phyloP scores from a whole-genome alignment of 2,888 invertebrate genomes.

The Apodemia hepburni region DNA sequence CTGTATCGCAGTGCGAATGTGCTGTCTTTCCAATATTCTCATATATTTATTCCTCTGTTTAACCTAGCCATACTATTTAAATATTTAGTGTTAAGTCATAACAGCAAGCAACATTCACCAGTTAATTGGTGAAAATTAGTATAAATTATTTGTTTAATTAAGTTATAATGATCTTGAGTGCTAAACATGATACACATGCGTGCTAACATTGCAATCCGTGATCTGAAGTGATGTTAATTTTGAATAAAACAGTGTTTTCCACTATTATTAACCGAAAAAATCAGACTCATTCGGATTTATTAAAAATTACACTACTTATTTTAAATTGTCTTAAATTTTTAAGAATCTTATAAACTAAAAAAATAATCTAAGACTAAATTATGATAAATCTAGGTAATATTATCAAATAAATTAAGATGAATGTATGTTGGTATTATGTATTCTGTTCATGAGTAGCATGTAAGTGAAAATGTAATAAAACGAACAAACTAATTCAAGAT shows the following conservation, averaged over 20 bases:
- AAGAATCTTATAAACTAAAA: background rate
- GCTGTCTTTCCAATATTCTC: constrained; percentile 41
- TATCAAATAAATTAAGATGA: background rate
- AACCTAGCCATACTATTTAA: constrained; percentile 21
- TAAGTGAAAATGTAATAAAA: background rate
- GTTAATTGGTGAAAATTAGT: constrained; percentile 64
- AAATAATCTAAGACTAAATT: background rate
- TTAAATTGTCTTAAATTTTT: background rate
- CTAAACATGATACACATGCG: constrained; percentile 68
- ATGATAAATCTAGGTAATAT: background rate
- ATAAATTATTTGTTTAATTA: constrained; percentile 39
- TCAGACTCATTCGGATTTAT: constrained; percentile 15
- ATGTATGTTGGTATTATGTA: background rate
- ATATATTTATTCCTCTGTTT: constrained; percentile 20
- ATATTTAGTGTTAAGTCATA: constrained; percentile 51
- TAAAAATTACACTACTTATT: constrained; percentile 7
- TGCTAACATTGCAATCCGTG: constrained; percentile 70
- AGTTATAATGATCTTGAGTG: constrained; percentile 42
- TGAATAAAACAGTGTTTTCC: constrained; percentile 29
- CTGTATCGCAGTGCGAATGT: constrained; percentile 64
- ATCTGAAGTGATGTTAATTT: constrained; percentile 43
- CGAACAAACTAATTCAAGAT: background rate
- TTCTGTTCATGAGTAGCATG: background rate
- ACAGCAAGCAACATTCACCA: constrained; percentile 66
- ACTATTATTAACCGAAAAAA: constrained; percentile 13